Base-by-base conservation (phyloP, 2,113 vertebrate species). In the Nycticryphes semicollaris region DNA sequence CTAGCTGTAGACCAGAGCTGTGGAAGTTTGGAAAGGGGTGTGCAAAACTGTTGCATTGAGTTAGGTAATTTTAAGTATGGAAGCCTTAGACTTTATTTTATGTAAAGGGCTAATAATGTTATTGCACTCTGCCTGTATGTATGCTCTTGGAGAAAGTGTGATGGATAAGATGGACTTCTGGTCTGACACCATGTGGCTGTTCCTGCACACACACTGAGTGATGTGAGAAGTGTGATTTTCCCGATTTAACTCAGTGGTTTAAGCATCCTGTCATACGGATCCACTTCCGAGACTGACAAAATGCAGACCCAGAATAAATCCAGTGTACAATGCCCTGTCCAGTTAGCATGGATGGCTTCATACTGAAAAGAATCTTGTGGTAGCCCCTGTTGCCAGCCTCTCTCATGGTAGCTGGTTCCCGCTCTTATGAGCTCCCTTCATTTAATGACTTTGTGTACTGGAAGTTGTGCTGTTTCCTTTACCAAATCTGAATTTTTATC, bases 211-310 rank as follows among this genome's bases (percentile, higher is more conserved):
- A 37, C 17, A 16, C 17, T 6, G 30, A 76, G 9, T 19, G 4
- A 43, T 43, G 31, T 41, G 41, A 74, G 56, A 66, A 53, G 47
- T 77, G 37, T 51, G 76, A 75, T 67, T 69, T 75, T 39, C 76
- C 63, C 35, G 16, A 74, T 84, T 77, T 70, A 84, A 48, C 47
- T 89, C 7, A 1, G 37, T 77, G 43, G 21, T 78, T 96, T 93
- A 39, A 48, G 27, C 43, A 62, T 95, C 56, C 83, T 89, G 80
- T 90, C 30, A 18, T 45, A 48, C 25, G 24, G 21, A 18, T 11
- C 47, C 90, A 30, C 50, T 89, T 88, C 54, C 50, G 76, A 86
- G 63, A 48, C 75, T 83, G 53, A 93, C 68, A 89, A 63, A 90
- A 37, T 59, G 48, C 64, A 72, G 60, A 35, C 33, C 43, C 21